phyloP scores from a whole-genome alignment of 2,797 vertebrate species.

The Threskiornis aethiopicus region DNA sequence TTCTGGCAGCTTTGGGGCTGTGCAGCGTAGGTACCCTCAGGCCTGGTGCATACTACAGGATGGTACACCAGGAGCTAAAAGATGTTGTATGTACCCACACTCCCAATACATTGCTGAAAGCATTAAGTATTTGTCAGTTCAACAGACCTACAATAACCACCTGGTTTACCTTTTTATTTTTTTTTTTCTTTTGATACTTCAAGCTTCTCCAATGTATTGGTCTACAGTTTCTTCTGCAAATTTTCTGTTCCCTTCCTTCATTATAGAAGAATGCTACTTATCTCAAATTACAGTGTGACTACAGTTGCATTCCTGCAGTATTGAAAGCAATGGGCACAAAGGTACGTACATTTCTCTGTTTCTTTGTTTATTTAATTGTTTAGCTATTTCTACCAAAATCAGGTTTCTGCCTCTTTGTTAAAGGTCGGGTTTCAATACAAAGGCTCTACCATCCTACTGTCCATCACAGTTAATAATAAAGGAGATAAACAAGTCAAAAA shows the following conservation, averaged over 20 bases:
- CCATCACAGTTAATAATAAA: background rate
- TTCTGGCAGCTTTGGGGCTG: background rate
- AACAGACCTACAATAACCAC: background rate
- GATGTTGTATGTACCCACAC: background rate
- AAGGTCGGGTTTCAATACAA: background rate
- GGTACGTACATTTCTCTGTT: background rate
- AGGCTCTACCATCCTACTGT: background rate
- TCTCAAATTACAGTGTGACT: background rate
- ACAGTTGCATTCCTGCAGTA: background rate
- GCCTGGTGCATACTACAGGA: background rate
- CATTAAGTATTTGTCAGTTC: background rate
- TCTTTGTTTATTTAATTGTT: background rate
- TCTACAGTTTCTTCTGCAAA: background rate
- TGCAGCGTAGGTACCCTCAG: fast-evolving
- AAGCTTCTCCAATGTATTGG: background rate
- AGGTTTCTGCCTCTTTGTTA: background rate
- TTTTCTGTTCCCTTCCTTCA: background rate
- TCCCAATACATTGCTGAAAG: background rate
- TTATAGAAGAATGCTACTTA: background rate
- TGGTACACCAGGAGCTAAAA: background rate
- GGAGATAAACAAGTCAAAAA: background rate
- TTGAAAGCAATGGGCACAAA: background rate
- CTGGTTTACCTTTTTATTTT: too few relatives aligned
- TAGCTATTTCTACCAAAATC: background rate
- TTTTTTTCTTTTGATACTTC: background rate